These are phyloP conservation scores for Oligia strigilis DNA, from an alignment of 2,888 invertebrate genomes.

Conservation along the genomic window DNA sequence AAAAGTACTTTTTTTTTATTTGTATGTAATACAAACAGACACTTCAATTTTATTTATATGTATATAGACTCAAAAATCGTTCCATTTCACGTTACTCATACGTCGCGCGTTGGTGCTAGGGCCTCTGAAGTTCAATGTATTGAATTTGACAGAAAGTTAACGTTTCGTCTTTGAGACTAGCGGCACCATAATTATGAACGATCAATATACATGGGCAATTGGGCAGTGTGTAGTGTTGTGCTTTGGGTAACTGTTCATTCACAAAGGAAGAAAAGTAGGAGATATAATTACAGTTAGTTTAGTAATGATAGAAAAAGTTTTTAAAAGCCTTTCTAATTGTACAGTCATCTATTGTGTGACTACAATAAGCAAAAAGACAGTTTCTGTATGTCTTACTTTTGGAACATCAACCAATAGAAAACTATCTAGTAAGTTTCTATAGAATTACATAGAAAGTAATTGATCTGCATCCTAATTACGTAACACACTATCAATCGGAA, in stretches of 20 bases:
- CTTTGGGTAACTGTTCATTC: slow-evolving; percentile 32
- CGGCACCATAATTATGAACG: background rate
- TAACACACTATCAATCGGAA: too few relatives aligned
- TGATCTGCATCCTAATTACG: background rate
- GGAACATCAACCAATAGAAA: background rate
- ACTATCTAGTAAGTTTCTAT: background rate
- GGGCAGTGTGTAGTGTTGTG: background rate
- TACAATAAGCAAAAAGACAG: background rate
- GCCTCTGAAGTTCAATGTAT: slow-evolving; percentile 8
- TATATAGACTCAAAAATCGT: too few relatives aligned
- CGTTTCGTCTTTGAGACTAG: slow-evolving; percentile 12
- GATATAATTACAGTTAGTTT: slow-evolving; percentile 9
- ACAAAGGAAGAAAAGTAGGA: slow-evolving; percentile 13
- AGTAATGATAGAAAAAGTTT: background rate
- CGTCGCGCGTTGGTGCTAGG: background rate
- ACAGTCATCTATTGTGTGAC: background rate
- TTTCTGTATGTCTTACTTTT: background rate
- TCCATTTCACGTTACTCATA: background rate
- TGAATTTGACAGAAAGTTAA: slow-evolving; percentile 26
- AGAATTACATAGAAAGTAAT: background rate
- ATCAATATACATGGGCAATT: slow-evolving; percentile 6
- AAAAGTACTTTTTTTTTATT: too few relatives aligned
- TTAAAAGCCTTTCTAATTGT: background rate
- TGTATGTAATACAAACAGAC: too few relatives aligned
- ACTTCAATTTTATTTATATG: too few relatives aligned